A percentile compares a stretch with the other conserved stretches of the same genome.
These are phyloP conservation scores for Lichenostomus cassidix DNA, from an alignment of 2,113 vertebrate genomes.

Conservation along the genomic window DNA sequence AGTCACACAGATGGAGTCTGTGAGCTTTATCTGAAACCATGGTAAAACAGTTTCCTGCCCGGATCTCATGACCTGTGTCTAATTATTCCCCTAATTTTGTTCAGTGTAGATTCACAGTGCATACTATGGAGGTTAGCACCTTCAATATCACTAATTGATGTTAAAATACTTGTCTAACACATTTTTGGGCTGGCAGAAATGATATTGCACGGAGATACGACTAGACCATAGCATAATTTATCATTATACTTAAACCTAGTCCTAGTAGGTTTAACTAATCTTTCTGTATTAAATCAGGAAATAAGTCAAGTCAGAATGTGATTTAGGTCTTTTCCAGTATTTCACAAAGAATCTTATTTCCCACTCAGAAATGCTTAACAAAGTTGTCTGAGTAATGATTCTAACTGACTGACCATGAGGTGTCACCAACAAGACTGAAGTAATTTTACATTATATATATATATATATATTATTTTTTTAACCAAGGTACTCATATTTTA, in stretches of 20 bases:
- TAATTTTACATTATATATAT: not conserved
- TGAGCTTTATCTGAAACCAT: not conserved
- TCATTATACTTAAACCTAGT: not conserved
- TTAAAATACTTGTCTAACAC: not conserved
- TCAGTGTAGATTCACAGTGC: not conserved
- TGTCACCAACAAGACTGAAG: not conserved
- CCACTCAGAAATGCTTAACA: not conserved
- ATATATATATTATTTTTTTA: not conserved
- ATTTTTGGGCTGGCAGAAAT: not conserved
- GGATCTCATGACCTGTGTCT: not conserved
- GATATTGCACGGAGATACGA: not conserved
- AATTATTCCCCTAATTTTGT: not conserved
- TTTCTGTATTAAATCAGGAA: not conserved
- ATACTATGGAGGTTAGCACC: not conserved
- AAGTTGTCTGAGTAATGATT: not conserved
- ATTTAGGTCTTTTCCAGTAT: not conserved
- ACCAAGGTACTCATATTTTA: not conserved
- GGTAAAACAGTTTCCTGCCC: not conserved
- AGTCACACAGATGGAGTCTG: not conserved
- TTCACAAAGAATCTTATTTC: not conserved
- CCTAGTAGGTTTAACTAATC: not conserved
- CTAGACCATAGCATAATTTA: not conserved
- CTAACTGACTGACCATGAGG: not conserved
- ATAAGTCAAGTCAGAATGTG: not conserved
- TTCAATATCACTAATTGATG: not conserved